Conservation (phyloP, 2,113 vertebrate genomes). For the Gallinago media region DNA sequence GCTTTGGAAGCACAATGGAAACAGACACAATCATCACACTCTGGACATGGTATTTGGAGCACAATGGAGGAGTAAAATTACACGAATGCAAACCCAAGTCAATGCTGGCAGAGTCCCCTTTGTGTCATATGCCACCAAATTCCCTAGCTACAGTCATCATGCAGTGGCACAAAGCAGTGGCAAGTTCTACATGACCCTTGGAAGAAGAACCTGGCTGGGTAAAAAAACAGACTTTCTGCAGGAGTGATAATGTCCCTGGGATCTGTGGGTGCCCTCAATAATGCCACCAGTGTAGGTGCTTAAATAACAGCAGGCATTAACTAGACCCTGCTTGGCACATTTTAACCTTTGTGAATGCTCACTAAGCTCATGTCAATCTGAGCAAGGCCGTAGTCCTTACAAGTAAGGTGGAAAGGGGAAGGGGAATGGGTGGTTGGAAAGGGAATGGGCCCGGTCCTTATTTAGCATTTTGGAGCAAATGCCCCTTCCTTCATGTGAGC, state of each 20-base stretch:
- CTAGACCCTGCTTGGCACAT: accelerated
- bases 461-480: background rate
- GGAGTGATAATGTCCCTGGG: background rate
- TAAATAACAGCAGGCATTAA: background rate
- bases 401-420: background rate
- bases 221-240: background rate
- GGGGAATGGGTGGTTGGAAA: background rate
- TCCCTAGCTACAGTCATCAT: background rate
- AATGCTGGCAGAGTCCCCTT: background rate
- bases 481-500: background rate
- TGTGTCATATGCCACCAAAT: background rate
- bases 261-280: background rate
- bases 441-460: background rate
- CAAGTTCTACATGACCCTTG: background rate
- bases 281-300: background rate
- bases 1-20: background rate
- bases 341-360: background rate
- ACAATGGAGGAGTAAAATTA: background rate
- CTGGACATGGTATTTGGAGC: background rate
- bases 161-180: accelerated
- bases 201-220: background rate
- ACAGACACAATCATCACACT: background rate
- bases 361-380: background rate
- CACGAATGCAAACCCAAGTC: background rate
- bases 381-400: background rate